Evolutionary conservation across 2,113 vertebrate species (phyloP).

Genomic region (Heterotis niloticus): DNA sequence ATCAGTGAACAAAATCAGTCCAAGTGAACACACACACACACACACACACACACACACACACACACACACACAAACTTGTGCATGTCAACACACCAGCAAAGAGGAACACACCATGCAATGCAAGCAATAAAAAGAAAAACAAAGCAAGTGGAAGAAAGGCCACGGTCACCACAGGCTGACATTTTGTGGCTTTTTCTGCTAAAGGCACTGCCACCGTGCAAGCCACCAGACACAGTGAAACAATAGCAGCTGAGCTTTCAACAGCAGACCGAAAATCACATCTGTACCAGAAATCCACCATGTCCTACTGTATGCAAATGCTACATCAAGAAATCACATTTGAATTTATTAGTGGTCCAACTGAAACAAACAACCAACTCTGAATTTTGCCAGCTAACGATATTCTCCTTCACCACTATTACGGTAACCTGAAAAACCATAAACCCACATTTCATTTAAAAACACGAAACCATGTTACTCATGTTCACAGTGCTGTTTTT

Average conservation of each 20-base stretch:
- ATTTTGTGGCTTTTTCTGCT: neutral
- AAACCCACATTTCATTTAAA: neutral
- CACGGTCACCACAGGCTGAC: neutral
- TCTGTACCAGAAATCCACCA: neutral
- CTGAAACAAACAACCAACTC: too few species aligned
- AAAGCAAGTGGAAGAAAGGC: neutral
- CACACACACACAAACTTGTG: neutral
- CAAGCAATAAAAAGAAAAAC: neutral
- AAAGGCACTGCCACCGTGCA: neutral
- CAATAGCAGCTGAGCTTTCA: slow-evolving; percentile 1
- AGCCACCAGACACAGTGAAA: slow-evolving; percentile 1
- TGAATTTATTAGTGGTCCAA: neutral
- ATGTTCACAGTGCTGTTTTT: neutral
- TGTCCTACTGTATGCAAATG: neutral
- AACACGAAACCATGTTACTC: neutral
- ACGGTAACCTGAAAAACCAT: too few species aligned
- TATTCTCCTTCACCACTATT: neutral
- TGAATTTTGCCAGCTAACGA: neutral
- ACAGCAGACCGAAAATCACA: neutral
- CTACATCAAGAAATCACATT: neutral
- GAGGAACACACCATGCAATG: neutral
- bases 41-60: neutral
- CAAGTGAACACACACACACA: neutral
- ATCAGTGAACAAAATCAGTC: neutral
- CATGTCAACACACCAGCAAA: neutral